phyloP scores from a whole-genome alignment of 2,888 invertebrate genomes.

The Kryphioiulus occultus region DNA sequence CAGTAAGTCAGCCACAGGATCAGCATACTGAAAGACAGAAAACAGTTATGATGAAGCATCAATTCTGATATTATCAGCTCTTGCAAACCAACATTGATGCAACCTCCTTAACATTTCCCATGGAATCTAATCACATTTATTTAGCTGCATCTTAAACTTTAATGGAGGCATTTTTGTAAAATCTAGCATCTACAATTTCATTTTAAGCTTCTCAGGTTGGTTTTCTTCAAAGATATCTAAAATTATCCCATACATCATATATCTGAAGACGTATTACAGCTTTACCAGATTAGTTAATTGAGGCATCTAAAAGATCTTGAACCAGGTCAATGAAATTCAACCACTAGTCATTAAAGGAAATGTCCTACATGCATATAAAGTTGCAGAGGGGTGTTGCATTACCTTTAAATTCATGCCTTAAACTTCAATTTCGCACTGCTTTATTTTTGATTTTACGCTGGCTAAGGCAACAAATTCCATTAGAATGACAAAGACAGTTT shows the following conservation, averaged over 20 bases:
- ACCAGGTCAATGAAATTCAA: not conserved
- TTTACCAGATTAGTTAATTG: not conserved
- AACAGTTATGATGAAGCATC: not conserved
- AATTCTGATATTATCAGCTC: not conserved
- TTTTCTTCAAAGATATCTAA: too few relatives aligned
- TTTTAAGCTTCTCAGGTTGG: too few relatives aligned
- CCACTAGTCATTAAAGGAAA: not conserved
- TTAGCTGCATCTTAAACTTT: too few relatives aligned
- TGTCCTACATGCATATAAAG: not conserved
- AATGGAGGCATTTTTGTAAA: too few relatives aligned
- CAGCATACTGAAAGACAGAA: conserved; percentile 79
- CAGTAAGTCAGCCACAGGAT: conserved; percentile 97
- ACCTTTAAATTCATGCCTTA: not conserved
- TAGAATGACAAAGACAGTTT: too few relatives aligned
- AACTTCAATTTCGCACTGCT: not conserved
- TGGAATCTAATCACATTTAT: too few relatives aligned
- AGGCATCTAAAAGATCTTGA: not conserved
- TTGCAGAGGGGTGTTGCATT: not conserved
- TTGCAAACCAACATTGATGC: too few relatives aligned
- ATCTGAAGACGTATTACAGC: not conserved
- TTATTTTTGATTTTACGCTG: too few relatives aligned
- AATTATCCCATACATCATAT: too few relatives aligned
- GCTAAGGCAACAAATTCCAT: too few relatives aligned
- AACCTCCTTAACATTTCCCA: too few relatives aligned
- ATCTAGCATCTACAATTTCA: too few relatives aligned